A percentile compares a stretch with the other conserved stretches of the same genome.
Conservation (phyloP, 2,888 invertebrate species). For the Ectemnius lituratus region DNA sequence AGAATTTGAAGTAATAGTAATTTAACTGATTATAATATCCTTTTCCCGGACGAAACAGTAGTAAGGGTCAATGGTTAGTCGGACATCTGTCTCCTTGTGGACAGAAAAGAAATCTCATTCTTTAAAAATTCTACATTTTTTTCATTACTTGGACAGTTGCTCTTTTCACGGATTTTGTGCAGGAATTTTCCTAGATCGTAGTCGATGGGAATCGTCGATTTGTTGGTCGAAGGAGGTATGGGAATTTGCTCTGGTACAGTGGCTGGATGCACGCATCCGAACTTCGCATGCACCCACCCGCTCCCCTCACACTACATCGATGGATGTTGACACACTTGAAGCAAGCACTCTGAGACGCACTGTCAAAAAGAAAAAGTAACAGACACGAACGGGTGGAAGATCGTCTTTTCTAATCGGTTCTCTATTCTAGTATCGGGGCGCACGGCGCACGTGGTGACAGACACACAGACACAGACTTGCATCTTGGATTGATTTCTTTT, state of each 20-base stretch:
- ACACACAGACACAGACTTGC: slow-evolving; percentile 52
- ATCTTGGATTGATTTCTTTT: slow-evolving; percentile 50
- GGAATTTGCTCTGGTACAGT: slow-evolving; percentile 26
- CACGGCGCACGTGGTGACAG: slow-evolving; percentile 59
- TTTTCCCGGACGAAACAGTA: too few species aligned
- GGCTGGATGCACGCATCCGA: slow-evolving; percentile 52
- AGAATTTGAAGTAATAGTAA: too few species aligned
- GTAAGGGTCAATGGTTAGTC: too few species aligned
- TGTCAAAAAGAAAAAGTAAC: slow-evolving; percentile 6
- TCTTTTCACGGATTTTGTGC: not conserved
- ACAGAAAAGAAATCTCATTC: too few species aligned
- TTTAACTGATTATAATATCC: too few species aligned
- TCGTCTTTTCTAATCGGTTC: slow-evolving; percentile 31
- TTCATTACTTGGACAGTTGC: not conserved
- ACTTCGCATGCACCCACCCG: slow-evolving; percentile 53
- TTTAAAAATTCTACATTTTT: not conserved
- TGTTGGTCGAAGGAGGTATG: slow-evolving; percentile 39
- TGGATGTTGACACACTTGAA: slow-evolving; percentile 18
- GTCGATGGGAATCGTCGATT: slow-evolving; percentile 18
- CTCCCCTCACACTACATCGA: slow-evolving; percentile 20
- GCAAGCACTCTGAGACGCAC: slow-evolving; percentile 37
- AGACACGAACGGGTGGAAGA: slow-evolving; percentile 13
- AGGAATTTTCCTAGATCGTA: not conserved
- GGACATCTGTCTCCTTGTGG: too few species aligned
- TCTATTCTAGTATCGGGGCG: slow-evolving; percentile 45